Evolutionary conservation across 1,140 invertebrate genomes (phyloP), one percentile per base, ranked within the genome.

Genomic region (Hycleus phaleratus): DNA sequence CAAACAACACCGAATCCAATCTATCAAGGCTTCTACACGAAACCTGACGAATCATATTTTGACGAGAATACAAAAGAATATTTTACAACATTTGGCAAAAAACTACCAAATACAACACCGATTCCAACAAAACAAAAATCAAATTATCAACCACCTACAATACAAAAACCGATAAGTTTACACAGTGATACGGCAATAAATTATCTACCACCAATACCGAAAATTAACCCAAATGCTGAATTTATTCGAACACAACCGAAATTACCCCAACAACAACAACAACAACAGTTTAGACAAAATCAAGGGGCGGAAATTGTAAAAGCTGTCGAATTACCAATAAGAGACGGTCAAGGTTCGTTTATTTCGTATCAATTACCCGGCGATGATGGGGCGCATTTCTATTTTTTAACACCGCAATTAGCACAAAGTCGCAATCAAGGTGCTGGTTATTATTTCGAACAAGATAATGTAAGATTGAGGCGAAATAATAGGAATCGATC

Each of bases 11-110:
- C 79, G 0, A 85, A 82, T 64, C 83, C 85, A 3, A 70, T 81
- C 26, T 81, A 82, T 49, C 78, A 83, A 57, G 80, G 78, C 1
- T 86, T 84, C 62, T 87, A 85, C 66, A 87, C 85, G 0, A 84
- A 85, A 66, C 85, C 86, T 53, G 85, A 88, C 45, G 84, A 85
- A 58, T 77, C 78, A 38, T 77, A 84, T 26, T 74, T 88, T 39
- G 87, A 88, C 59, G 85, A 88, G 60, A 85, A 85, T 7, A 88
- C 86, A 2, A 86, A 85, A 65, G 85, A 86, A 60, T 87, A 86
- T 48, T 87, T 88, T 60, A 86, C 85, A 25, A 79, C 85, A 56
- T 88, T 88, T 60, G 87, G 87, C 0, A 83, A 87, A 63, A 88
- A 87, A 70, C 64, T 88, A 9, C 61, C 75, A 59, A 72, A 55